Evolutionary conservation across 1,140 invertebrate species (phyloP).

Genomic region (Ips nitidus): DNA sequence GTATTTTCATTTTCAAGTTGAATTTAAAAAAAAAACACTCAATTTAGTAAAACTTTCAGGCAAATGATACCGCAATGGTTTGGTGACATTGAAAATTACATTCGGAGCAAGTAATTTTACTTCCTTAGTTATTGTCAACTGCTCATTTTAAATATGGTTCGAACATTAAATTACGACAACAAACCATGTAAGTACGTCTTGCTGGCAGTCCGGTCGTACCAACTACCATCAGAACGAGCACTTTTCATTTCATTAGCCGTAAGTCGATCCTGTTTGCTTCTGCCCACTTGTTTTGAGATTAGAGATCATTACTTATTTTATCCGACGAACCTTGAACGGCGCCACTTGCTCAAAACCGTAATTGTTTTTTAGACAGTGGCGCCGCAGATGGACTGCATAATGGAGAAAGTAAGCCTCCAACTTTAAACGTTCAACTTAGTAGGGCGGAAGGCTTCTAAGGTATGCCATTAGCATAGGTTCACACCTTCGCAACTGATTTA

Average conservation of each 20-base stretch:
- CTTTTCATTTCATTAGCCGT: conserved; percentile 19
- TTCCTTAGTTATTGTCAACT: no score
- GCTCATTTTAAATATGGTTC: no score
- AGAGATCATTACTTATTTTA: conserved; percentile 25
- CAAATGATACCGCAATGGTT: no score
- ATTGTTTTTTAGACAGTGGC: conserved; percentile 16
- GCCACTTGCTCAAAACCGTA: conserved; percentile 20
- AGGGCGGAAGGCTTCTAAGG: neutral
- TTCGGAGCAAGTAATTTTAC: no score
- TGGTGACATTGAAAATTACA: no score
- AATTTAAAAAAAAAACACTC: no score
- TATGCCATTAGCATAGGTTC: conserved; percentile 11
- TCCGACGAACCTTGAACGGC: conserved; percentile 19
- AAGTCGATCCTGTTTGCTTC: conserved; percentile 20
- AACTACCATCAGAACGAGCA: conserved; percentile 1
- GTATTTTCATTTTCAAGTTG: no score
- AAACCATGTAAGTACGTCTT: neutral
- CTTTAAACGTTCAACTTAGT: neutral
- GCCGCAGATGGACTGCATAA: neutral
- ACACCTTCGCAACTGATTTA: conserved; percentile 38
- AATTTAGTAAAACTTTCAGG: no score
- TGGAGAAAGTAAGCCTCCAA: neutral
- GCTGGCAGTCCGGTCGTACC: neutral
- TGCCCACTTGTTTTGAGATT: conserved; percentile 23
- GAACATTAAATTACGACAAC: neutral